A percentile compares a stretch with the other conserved stretches of the same genome.
Conservation (phyloP, 2,113 vertebrate species). For the Lepus americanus region DNA sequence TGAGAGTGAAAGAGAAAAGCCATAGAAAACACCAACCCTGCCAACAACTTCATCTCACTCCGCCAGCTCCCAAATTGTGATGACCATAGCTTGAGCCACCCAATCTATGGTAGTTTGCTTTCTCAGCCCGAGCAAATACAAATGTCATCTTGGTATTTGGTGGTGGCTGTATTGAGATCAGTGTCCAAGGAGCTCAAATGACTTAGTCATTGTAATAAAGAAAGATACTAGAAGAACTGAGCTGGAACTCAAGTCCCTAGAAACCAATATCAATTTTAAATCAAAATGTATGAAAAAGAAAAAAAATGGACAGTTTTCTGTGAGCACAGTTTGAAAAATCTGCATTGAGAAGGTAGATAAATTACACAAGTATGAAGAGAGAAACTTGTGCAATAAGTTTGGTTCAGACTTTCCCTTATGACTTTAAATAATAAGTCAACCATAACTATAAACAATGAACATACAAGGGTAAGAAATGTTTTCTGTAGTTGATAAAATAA, state of each 20-base stretch:
- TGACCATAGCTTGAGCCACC: not conserved
- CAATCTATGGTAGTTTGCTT: not conserved
- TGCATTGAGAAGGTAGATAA: not conserved
- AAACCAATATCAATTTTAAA: slow-evolving; percentile 40
- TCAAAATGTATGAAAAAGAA: not conserved
- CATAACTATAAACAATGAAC: not conserved
- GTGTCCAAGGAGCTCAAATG: not conserved
- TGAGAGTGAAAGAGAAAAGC: not conserved
- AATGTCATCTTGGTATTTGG: not conserved
- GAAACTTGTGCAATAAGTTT: not conserved
- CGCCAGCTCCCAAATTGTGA: not conserved
- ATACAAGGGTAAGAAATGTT: not conserved
- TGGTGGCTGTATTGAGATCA: not conserved
- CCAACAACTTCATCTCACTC: not conserved
- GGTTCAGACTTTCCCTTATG: not conserved
- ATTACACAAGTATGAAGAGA: not conserved
- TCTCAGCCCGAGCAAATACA: not conserved
- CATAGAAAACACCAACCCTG: not conserved
- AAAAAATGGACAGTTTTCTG: not conserved
- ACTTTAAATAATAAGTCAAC: not conserved
- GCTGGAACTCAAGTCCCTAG: not conserved
- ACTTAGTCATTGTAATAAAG: not conserved
- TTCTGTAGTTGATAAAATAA: not conserved
- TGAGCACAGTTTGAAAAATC: not conserved
- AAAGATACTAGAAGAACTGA: not conserved